Evolutionary conservation across 2,797 vertebrate species (phyloP).

Genomic region (Thunnus albacares): DNA sequence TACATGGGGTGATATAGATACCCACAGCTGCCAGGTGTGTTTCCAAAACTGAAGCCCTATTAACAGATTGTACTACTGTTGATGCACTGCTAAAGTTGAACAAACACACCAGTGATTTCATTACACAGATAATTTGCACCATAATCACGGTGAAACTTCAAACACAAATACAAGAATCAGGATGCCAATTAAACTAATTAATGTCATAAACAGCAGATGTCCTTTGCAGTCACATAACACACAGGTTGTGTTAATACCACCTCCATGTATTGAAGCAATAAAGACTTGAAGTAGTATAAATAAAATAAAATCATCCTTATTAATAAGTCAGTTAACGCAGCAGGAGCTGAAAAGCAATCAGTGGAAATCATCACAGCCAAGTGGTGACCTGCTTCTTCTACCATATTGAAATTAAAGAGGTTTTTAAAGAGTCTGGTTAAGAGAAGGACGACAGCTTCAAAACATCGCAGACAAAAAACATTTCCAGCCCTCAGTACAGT

Average conservation of each 20-base stretch:
- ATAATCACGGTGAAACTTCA: background rate
- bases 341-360: background rate
- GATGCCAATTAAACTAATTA: background rate
- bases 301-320: background rate
- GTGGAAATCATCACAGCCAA: background rate
- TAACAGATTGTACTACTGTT: background rate
- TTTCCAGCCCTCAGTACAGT: too few species aligned
- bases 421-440: too few species aligned
- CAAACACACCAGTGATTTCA: background rate
- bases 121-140: background rate
- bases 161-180: background rate
- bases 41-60: slow-evolving; percentile 11
- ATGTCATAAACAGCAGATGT: background rate
- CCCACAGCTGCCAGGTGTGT: slow-evolving; percentile 9
- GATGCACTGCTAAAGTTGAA: slow-evolving; percentile 2
- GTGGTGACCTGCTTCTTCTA: background rate
- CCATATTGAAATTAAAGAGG: too few species aligned
- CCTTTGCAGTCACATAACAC: background rate
- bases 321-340: background rate
- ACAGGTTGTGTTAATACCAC: background rate
- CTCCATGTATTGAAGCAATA: background rate
- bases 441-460: too few species aligned
- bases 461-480: too few species aligned
- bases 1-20: slow-evolving; percentile 5
- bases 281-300: background rate